These are phyloP conservation scores for Semotilus atromaculatus DNA, from an alignment of 2,797 vertebrate species.

Conservation along the genomic window DNA sequence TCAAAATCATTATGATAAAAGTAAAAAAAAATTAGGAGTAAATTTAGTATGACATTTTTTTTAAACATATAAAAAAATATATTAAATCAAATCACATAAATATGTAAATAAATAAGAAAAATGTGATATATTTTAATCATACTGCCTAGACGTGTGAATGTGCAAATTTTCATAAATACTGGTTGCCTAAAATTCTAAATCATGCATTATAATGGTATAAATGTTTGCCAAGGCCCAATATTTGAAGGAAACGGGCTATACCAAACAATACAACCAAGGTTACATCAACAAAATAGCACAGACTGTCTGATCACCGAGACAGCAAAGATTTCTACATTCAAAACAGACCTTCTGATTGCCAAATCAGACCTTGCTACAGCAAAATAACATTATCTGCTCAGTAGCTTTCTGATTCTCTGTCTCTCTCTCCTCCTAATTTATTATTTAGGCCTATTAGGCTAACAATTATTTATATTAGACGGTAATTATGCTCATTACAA, in stretches of 20 bases:
- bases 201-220: neutral
- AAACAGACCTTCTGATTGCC: neutral
- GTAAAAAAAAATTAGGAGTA: neutral
- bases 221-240: neutral
- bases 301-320: neutral
- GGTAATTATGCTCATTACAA: neutral
- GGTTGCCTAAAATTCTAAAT: neutral
- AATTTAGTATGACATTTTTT: neutral
- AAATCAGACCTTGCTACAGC: neutral
- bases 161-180: neutral
- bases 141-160: neutral
- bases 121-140: neutral
- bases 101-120: too few species aligned
- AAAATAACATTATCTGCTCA: constrained; percentile 16
- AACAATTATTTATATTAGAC: neutral
- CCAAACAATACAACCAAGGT: neutral
- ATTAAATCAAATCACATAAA: neutral
- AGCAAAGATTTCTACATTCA: neutral
- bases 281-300: neutral
- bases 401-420: neutral
- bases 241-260: neutral
- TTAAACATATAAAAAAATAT: neutral
- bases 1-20: too few species aligned
- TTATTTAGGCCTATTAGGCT: constrained; percentile 1
- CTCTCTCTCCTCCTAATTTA: neutral